Evolutionary conservation across 1,140 invertebrate genomes (phyloP).

Genomic region (Drosophila arawakana): DNA sequence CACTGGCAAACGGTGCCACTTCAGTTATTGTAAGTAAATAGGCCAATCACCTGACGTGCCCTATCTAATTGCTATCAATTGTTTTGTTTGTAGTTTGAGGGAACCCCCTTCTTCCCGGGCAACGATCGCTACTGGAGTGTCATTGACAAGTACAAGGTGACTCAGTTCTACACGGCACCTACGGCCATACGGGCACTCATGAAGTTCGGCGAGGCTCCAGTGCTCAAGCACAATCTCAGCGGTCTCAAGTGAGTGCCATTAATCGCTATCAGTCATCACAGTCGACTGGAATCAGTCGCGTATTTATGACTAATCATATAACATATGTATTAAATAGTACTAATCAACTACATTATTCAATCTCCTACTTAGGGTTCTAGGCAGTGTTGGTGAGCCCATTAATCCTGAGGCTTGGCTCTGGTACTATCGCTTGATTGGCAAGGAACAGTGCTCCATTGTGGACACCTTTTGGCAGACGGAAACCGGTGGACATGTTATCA

Average conservation of each 20-base stretch:
- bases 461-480: conserved; percentile 99
- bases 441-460: conserved; percentile 93
- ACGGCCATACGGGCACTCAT: conserved; percentile 98
- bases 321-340: no score
- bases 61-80: conserved; percentile 4
- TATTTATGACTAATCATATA: no score
- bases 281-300: not conserved
- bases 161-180: conserved; percentile 99
- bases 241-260: conserved; percentile 84
- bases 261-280: not conserved
- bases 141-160: conserved; percentile 97
- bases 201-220: conserved; percentile 94
- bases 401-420: conserved; percentile 99
- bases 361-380: conserved; percentile 89
- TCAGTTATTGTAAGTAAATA: conserved; percentile 91
- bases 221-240: conserved; percentile 87
- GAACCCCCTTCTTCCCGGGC: conserved; percentile 95
- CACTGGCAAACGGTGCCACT: conserved; percentile 96
- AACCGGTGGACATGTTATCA: conserved; percentile 97
- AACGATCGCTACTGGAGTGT: conserved; percentile 96
- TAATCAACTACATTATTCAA: not conserved
- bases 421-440: conserved; percentile 96
- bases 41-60: not conserved
- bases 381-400: conserved; percentile 98
- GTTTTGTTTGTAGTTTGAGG: conserved; percentile 93